phyloP scores from a whole-genome alignment of 2,888 invertebrate genomes.

The Sturmia bella region DNA sequence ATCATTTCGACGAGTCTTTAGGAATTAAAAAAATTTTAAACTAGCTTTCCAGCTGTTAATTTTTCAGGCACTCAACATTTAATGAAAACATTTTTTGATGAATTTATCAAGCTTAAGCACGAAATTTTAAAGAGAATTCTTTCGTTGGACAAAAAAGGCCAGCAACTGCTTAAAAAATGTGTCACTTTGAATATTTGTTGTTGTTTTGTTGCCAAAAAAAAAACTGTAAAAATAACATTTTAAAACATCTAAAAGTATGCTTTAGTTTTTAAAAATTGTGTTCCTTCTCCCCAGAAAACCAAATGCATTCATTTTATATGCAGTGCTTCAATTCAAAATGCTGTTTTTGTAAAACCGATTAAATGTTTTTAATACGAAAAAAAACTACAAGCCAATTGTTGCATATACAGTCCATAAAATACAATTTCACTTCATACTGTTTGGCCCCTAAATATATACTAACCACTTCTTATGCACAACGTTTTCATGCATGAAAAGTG shows the following conservation, averaged over 20 bases:
- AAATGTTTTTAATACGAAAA: slow-evolving; percentile 22
- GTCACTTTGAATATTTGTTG: too few relatives aligned
- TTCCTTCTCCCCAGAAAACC: neutral
- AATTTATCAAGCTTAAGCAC: too few relatives aligned
- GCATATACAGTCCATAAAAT: slow-evolving; percentile 14
- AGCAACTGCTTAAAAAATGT: too few relatives aligned
- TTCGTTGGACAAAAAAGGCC: too few relatives aligned
- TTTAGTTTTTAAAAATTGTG: neutral
- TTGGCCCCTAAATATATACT: slow-evolving; percentile 11
- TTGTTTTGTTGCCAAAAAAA: too few relatives aligned
- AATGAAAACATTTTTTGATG: too few relatives aligned
- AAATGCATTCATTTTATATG: neutral
- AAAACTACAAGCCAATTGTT: slow-evolving; percentile 21
- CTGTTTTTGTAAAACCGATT: slow-evolving; percentile 20
- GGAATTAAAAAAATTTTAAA: too few relatives aligned
- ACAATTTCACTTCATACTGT: neutral
- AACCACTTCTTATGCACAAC: neutral
- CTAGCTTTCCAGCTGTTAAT: too few relatives aligned
- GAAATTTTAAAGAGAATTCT: too few relatives aligned
- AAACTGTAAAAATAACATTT: too few relatives aligned
- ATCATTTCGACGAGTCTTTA: too few relatives aligned
- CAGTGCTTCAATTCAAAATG: slow-evolving; percentile 18
- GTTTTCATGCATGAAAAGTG: slow-evolving; percentile 10
- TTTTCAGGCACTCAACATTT: too few relatives aligned
- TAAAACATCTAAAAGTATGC: neutral